These are phyloP conservation scores for Teleiodes luculella DNA, from an alignment of 2,888 invertebrate genomes.

Conservation along the genomic window DNA sequence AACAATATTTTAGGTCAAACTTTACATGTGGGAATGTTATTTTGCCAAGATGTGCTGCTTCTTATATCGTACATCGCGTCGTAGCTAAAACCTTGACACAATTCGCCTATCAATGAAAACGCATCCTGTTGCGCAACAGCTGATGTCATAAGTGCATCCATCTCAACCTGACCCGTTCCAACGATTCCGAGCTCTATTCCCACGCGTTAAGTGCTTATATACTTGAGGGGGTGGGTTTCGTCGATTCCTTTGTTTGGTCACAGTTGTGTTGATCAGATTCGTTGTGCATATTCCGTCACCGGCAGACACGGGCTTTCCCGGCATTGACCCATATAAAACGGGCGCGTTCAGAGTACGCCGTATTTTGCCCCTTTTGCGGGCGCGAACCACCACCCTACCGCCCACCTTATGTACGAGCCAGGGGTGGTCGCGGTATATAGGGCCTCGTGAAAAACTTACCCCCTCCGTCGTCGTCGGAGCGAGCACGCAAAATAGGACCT, in stretches of 20 bases:
- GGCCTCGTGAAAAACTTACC: constrained; percentile 79
- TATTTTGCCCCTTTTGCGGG: constrained; percentile 80
- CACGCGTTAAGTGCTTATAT: constrained; percentile 39
- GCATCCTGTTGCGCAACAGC: constrained; percentile 22
- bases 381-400: constrained; percentile 74
- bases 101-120: constrained; percentile 23
- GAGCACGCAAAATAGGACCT: constrained; percentile 77
- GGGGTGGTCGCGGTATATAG: constrained; percentile 78
- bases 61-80: constrained; percentile 8
- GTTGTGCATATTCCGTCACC: constrained; percentile 78
- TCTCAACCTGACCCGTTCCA: neutral
- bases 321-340: constrained; percentile 80
- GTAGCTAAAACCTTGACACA: constrained; percentile 17
- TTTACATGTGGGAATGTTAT: neutral
- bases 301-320: constrained; percentile 80
- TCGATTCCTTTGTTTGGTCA: constrained; percentile 65
- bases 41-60: neutral
- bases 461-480: constrained; percentile 66
- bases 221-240: constrained; percentile 39
- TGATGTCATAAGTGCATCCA: constrained; percentile 21
- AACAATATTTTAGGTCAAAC: too few species aligned
- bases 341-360: constrained; percentile 78
- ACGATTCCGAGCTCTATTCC: constrained; percentile 46
- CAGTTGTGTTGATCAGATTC: constrained; percentile 76
- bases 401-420: constrained; percentile 77